Evolutionary conservation across 1,140 invertebrate species (phyloP).

Genomic region (Leptinotarsa defecta): DNA sequence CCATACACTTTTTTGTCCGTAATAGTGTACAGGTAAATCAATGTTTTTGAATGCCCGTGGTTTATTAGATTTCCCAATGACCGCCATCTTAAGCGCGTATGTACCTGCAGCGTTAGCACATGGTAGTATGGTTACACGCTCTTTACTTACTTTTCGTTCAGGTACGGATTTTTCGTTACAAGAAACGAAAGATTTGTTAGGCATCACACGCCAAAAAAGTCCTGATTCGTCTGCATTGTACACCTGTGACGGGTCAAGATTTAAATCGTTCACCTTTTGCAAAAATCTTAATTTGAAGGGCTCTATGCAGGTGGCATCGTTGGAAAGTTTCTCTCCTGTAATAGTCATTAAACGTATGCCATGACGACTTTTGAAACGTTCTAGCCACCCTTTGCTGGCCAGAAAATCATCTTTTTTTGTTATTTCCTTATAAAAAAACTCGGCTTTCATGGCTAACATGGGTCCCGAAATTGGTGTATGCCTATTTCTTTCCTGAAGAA

Average conservation of each 20-base stretch:
- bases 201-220: conserved; percentile 54
- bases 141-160: conserved; percentile 51
- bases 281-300: conserved; percentile 36
- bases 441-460: conserved; percentile 51
- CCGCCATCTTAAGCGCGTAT: conserved; percentile 50
- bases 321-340: conserved; percentile 32
- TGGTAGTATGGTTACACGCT: conserved; percentile 51
- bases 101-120: conserved; percentile 49
- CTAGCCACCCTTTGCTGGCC: conserved; percentile 44
- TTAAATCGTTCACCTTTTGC: conserved; percentile 43
- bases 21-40: conserved; percentile 31
- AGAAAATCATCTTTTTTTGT: conserved; percentile 52
- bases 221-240: conserved; percentile 57
- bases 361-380: conserved; percentile 25
- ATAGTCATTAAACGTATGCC: conserved; percentile 30
- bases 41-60: conserved; percentile 52
- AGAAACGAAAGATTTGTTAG: conserved; percentile 49
- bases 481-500: conserved; percentile 50
- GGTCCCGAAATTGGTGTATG: conserved; percentile 49
- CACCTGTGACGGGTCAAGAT: conserved; percentile 49
- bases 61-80: conserved; percentile 55
- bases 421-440: conserved; percentile 51
- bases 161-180: conserved; percentile 46
- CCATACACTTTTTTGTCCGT: conserved; percentile 48
- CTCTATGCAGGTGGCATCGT: conserved; percentile 29